These are phyloP conservation scores for Temnothorax rugatulus DNA, from an alignment of 2,888 invertebrate species.

Conservation along the genomic window DNA sequence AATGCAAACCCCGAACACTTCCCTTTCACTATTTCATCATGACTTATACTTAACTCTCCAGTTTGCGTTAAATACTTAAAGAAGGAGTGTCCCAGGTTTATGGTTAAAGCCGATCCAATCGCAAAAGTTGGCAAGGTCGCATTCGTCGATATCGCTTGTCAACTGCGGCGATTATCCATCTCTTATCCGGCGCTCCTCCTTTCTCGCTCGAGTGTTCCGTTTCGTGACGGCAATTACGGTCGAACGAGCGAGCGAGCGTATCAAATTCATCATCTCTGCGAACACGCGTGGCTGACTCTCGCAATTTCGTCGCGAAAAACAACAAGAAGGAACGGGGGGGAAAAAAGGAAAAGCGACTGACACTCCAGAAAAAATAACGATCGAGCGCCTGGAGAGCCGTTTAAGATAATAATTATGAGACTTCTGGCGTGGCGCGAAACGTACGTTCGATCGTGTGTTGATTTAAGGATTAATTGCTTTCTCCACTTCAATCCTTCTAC, in stretches of 20 bases:
- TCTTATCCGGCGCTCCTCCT: conserved; percentile 48
- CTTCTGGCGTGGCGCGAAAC: conserved; percentile 28
- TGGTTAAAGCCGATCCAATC: conserved; percentile 57
- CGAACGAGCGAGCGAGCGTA: conserved; percentile 48
- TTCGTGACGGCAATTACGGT: conserved; percentile 63
- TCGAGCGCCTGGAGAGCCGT: conserved; percentile 41
- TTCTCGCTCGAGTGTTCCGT: conserved; percentile 45
- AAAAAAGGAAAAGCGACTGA: conserved; percentile 39
- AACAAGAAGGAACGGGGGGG: neutral
- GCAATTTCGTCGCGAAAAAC: conserved; percentile 60
- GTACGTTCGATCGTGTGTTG: conserved; percentile 38
- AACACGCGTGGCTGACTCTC: conserved; percentile 53
- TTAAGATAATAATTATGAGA: conserved; percentile 32
- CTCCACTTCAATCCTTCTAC: neutral
- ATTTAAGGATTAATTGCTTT: conserved; percentile 54
- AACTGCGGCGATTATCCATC: conserved; percentile 45
- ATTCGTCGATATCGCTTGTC: conserved; percentile 65
- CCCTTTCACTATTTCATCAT: conserved; percentile 41
- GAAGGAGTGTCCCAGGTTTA: conserved; percentile 13
- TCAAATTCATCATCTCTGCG: conserved; percentile 64
- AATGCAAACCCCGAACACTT: neutral
- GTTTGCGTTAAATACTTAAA: conserved; percentile 35
- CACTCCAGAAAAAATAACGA: conserved; percentile 28
- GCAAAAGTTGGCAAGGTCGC: conserved; percentile 63
- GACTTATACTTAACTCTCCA: conserved; percentile 13